These are phyloP conservation scores for Apogon hyalosoma DNA, from an alignment of 2,797 vertebrate genomes.

Conservation along the genomic window DNA sequence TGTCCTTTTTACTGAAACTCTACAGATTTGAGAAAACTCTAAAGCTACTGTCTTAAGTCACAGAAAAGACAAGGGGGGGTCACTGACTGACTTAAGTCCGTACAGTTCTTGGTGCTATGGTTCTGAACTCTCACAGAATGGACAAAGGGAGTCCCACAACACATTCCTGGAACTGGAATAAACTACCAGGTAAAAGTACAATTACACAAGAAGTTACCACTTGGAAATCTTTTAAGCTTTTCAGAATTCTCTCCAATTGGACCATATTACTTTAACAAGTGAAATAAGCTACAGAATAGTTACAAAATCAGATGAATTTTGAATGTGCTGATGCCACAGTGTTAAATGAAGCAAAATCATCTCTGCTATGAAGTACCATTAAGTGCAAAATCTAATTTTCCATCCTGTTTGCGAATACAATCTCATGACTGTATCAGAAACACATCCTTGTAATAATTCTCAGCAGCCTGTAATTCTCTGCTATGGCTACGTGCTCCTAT, in stretches of 20 bases:
- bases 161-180: slow-evolving; percentile 10
- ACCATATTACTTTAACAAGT: slow-evolving; percentile 15
- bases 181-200: slow-evolving; percentile 9
- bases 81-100: slow-evolving; percentile 29
- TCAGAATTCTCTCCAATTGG: slow-evolving; percentile 6
- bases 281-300: slow-evolving; percentile 25
- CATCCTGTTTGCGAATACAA: slow-evolving; percentile 52
- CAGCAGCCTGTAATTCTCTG: slow-evolving; percentile 55
- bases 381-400: slow-evolving; percentile 66
- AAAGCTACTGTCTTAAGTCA: slow-evolving; percentile 30
- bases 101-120: slow-evolving; percentile 14
- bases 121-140: slow-evolving; percentile 1
- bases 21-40: slow-evolving; percentile 43
- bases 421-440: slow-evolving; percentile 73
- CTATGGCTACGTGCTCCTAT: slow-evolving; percentile 68
- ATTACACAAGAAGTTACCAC: slow-evolving; percentile 20
- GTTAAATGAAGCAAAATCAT: slow-evolving; percentile 47
- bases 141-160: slow-evolving; percentile 11
- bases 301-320: slow-evolving; percentile 39
- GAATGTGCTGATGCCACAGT: slow-evolving; percentile 25
- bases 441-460: slow-evolving; percentile 65
- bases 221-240: slow-evolving; percentile 21
- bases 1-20: slow-evolving; percentile 45
- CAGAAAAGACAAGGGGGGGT: slow-evolving; percentile 24
- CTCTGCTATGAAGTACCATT: slow-evolving; percentile 43